Conservation (phyloP, 2,888 invertebrate genomes). For the Pachliopta kotzebuea region DNA sequence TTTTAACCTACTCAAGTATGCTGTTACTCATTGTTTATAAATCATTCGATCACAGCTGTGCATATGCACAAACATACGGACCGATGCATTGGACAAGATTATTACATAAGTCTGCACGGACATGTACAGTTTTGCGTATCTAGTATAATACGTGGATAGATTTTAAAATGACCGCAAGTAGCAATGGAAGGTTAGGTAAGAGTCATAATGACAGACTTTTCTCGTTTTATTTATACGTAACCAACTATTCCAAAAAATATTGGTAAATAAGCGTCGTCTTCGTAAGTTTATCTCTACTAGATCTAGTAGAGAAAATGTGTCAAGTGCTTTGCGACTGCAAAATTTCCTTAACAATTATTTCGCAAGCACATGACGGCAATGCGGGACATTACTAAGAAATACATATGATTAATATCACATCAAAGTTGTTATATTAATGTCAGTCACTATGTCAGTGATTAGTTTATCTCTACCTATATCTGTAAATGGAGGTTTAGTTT, state of each 20-base stretch:
- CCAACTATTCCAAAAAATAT: not conserved
- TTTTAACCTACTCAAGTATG: not conserved
- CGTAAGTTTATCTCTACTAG: conserved; percentile 1
- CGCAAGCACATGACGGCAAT: not conserved
- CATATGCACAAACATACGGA: not conserved
- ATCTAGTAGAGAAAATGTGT: not conserved
- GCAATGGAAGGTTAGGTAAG: conserved; percentile 15
- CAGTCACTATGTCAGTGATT: too few species aligned
- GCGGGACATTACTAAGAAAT: not conserved
- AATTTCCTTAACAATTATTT: conserved; percentile 1
- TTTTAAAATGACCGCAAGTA: conserved; percentile 4
- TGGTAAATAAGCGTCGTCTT: not conserved
- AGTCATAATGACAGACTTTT: conserved; percentile 7
- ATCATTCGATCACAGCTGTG: not conserved
- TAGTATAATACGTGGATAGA: conserved; percentile 22
- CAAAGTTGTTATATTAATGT: too few species aligned
- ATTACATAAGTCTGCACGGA: conserved; percentile 15
- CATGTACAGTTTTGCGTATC: conserved; percentile 20
- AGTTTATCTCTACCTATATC: too few species aligned
- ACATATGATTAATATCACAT: not conserved
- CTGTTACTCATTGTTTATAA: conserved; percentile 7
- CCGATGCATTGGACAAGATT: conserved; percentile 5
- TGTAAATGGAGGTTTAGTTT: too few species aligned
- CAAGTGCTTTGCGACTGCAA: not conserved
- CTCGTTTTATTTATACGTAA: not conserved